Evolutionary conservation across 2,113 vertebrate genomes (phyloP).

Genomic region (Zootoca vivipara): DNA sequence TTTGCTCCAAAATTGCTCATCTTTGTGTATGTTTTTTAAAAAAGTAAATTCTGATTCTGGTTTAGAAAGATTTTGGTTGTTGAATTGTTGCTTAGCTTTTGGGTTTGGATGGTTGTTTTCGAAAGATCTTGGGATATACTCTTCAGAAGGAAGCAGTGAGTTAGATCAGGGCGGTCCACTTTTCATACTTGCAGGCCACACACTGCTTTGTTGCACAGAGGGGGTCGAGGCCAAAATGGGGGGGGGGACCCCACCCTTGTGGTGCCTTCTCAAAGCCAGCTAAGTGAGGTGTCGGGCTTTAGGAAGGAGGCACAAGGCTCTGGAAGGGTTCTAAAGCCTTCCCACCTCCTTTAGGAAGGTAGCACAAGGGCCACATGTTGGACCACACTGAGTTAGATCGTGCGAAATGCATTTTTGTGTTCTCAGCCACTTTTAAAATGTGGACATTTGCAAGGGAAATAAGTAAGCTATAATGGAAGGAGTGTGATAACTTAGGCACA

Average conservation of each 20-base stretch:
- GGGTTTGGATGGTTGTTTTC: not conserved
- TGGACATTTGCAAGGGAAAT: not conserved
- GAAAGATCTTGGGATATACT: not conserved
- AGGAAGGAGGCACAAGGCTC: too few relatives aligned
- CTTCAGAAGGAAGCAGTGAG: not conserved
- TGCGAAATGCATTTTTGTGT: not conserved
- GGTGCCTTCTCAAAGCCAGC: too few relatives aligned
- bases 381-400: not conserved
- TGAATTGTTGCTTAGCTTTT: not conserved
- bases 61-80: not conserved
- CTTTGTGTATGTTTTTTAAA: not conserved
- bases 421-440: rapidly evolving
- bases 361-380: too few relatives aligned
- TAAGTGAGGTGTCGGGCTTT: too few relatives aligned
- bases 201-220: too few relatives aligned
- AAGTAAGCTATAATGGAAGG: not conserved
- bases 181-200: too few relatives aligned
- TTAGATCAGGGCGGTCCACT: not conserved
- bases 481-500: not conserved
- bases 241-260: too few relatives aligned
- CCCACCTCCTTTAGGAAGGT: too few relatives aligned
- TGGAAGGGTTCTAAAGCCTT: too few relatives aligned
- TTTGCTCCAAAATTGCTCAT: not conserved
- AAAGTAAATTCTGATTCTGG: not conserved
- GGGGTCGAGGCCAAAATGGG: too few relatives aligned